These are phyloP conservation scores for Paracyprichromis sp. DNA, from an alignment of 2,113 vertebrate species.

Conservation along the genomic window DNA sequence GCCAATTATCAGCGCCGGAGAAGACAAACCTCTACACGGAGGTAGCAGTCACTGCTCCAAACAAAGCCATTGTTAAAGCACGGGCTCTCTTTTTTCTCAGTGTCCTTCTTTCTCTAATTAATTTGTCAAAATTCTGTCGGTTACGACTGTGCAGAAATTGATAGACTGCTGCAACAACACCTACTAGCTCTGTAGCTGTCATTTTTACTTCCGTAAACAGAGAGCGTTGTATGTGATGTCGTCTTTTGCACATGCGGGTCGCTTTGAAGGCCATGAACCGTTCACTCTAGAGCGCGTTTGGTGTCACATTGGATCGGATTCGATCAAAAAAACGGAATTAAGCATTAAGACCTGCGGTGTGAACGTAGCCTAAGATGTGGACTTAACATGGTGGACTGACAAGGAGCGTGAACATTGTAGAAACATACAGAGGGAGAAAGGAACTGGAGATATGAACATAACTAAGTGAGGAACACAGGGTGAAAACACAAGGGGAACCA, in stretches of 20 bases:
- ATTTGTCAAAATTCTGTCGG: not conserved
- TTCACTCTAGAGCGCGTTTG: not conserved
- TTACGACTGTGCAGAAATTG: not conserved
- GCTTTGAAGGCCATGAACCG: not conserved
- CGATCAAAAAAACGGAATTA: not conserved
- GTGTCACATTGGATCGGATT: not conserved
- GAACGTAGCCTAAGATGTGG: not conserved
- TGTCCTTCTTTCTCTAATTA: not conserved
- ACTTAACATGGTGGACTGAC: not conserved
- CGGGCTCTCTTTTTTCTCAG: not conserved
- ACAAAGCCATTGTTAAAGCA: not conserved
- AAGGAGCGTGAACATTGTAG: not conserved
- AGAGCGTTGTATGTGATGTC: rapidly evolving
- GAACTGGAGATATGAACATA: not conserved
- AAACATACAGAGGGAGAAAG: not conserved
- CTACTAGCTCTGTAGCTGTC: not conserved
- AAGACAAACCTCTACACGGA: not conserved
- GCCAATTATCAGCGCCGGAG: not conserved
- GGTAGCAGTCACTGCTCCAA: not conserved
- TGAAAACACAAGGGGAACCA: not conserved
- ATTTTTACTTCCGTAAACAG: not conserved
- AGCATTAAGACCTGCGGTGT: not conserved
- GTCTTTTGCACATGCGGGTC: not conserved
- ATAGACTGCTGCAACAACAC: not conserved
- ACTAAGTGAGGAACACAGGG: not conserved